A percentile compares a stretch with the other conserved stretches of the same genome.
phyloP scores from a whole-genome alignment of 1,140 invertebrate species.

The Helicoverpa zea region DNA sequence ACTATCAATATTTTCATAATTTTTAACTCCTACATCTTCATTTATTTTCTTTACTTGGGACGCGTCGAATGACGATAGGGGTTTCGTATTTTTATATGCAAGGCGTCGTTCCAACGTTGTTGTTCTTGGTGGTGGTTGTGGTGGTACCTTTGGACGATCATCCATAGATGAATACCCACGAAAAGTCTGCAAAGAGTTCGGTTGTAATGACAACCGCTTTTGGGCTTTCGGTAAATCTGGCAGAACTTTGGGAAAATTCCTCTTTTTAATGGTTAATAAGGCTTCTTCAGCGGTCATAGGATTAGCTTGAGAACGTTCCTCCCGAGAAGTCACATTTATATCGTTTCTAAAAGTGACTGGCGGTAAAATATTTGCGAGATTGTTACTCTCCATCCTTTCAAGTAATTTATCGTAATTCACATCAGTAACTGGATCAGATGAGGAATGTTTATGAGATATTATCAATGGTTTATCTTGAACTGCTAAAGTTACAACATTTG shows the following conservation, averaged over 20 bases:
- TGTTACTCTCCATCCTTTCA: constrained; percentile 69
- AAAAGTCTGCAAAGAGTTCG: constrained; percentile 79
- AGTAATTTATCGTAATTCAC: constrained; percentile 82
- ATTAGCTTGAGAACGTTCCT: constrained; percentile 74
- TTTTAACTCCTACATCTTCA: constrained; percentile 58
- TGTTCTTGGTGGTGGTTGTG: constrained; percentile 89
- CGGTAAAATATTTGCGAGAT: constrained; percentile 84
- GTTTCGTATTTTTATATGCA: constrained; percentile 78
- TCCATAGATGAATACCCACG: constrained; percentile 72
- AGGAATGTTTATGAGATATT: constrained; percentile 91
- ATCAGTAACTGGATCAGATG: constrained; percentile 90
- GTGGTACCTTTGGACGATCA: constrained; percentile 86
- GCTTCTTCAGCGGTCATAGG: constrained; percentile 90
- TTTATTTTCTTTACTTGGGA: constrained; percentile 62
- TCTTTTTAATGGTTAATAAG: constrained; percentile 90
- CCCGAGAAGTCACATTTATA: constrained; percentile 91
- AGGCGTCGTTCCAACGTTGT: constrained; percentile 88
- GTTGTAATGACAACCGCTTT: constrained; percentile 87
- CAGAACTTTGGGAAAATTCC: constrained; percentile 94
- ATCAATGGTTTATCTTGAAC: constrained; percentile 79
- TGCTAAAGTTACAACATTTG: constrained; percentile 85
- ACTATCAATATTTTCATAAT: constrained; percentile 79
- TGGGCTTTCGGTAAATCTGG: constrained; percentile 89
- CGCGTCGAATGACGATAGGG: constrained; percentile 75
- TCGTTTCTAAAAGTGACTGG: constrained; percentile 87